These are phyloP conservation scores for Scaptomyza tumidula DNA, from an alignment of 2,888 invertebrate species.

Conservation along the genomic window DNA sequence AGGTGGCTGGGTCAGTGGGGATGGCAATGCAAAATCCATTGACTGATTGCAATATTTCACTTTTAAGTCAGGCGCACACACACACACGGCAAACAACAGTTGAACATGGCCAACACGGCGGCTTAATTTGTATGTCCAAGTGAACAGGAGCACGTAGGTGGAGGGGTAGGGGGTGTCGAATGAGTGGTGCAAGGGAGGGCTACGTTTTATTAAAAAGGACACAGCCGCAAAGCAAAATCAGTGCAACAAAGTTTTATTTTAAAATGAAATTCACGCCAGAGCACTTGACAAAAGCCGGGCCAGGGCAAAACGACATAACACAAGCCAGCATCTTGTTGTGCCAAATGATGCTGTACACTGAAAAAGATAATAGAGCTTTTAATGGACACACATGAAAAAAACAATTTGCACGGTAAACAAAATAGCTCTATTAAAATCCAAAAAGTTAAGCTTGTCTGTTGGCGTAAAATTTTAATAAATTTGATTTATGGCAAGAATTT, in stretches of 20 bases:
- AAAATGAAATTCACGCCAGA: conserved; percentile 64
- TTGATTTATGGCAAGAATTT: no score
- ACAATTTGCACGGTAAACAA: no score
- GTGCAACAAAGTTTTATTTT: conserved; percentile 72
- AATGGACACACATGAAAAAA: not conserved
- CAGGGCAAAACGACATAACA: conserved; percentile 25
- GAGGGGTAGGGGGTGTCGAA: no score
- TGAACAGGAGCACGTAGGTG: conserved; percentile 10
- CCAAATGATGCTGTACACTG: conserved; percentile 59
- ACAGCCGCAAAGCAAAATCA: conserved; percentile 56
- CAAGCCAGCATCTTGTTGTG: conserved; percentile 53
- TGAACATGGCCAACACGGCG: conserved; percentile 54
- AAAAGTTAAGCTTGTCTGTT: no score
- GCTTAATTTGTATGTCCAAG: conserved; percentile 77
- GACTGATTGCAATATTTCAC: conserved; percentile 79
- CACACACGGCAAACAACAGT: conserved; percentile 46
- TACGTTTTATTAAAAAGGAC: conserved; percentile 75
- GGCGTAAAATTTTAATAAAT: no score
- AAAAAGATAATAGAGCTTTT: not conserved
- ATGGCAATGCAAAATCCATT: conserved; percentile 67
- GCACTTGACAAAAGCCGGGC: conserved; percentile 64
- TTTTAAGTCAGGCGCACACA: conserved; percentile 64
- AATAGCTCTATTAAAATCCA: no score
- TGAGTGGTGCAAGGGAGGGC: not conserved
- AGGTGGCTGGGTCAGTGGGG: not conserved